Conservation (phyloP, 2,888 invertebrate species). For the Cremastinae sp. region DNA sequence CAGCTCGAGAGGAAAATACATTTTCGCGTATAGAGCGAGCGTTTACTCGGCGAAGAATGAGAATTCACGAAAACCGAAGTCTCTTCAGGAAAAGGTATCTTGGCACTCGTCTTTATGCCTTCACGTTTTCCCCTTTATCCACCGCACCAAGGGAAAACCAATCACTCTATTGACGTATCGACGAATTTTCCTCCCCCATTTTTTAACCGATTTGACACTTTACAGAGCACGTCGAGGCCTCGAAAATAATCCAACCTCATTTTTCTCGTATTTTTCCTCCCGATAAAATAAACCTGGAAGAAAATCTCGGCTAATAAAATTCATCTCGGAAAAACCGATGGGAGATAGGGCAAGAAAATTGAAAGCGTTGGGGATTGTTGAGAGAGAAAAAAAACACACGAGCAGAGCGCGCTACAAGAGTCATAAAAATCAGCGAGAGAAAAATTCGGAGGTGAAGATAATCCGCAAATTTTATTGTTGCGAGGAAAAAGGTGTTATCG, state of each 20-base stretch:
- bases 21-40: constrained; percentile 25
- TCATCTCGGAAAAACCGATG: no score
- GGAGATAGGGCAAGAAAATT: constrained; percentile 1
- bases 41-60: constrained; percentile 3
- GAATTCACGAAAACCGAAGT: constrained; percentile 35
- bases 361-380: no score
- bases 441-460: not conserved
- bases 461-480: not conserved
- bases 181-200: constrained; percentile 24
- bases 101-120: constrained; percentile 8
- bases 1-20: constrained; percentile 27
- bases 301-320: no score
- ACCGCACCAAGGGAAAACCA: constrained; percentile 45
- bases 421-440: not conserved
- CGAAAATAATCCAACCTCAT: not conserved
- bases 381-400: no score
- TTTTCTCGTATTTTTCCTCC: no score
- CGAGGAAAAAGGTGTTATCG: constrained; percentile 35
- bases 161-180: constrained; percentile 62
- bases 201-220: constrained; percentile 57
- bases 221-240: constrained; percentile 13
- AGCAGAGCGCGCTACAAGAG: no score
- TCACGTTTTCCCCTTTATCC: constrained; percentile 5
- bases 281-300: no score
- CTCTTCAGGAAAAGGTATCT: constrained; percentile 44